phyloP scores from a whole-genome alignment of 2,113 vertebrate species.

The Heterotis niloticus region DNA sequence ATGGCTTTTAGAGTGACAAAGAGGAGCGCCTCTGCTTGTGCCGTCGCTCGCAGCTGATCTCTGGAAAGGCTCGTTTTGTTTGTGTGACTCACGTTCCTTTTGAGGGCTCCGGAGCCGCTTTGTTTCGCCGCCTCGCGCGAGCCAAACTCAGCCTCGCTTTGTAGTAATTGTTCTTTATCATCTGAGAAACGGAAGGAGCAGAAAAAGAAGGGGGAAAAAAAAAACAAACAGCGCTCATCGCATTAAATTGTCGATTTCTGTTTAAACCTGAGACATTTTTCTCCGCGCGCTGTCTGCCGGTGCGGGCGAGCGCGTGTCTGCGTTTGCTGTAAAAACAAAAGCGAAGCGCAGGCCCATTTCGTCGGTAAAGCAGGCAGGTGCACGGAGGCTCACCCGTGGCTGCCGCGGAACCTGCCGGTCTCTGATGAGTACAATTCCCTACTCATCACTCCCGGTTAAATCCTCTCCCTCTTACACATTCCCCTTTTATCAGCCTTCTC shows the following conservation, averaged over 20 bases:
- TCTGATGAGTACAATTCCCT: conserved; percentile 11
- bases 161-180: conserved; percentile 13
- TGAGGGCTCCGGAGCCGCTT: background rate
- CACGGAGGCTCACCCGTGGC: background rate
- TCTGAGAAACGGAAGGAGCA: background rate
- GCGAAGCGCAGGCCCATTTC: background rate
- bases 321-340: background rate
- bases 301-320: background rate
- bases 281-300: background rate
- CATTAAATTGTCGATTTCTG: background rate
- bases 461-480: background rate
- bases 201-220: background rate
- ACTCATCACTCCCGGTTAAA: conserved; percentile 7
- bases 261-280: background rate
- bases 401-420: background rate
- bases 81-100: conserved; percentile 15
- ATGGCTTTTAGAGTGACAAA: conserved; percentile 23
- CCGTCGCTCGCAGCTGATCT: conserved; percentile 18
- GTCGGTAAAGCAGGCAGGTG: background rate
- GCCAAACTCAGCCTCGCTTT: background rate
- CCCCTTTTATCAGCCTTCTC: conserved; percentile 7
- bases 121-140: background rate
- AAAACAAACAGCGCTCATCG: background rate
- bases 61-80: conserved; percentile 21
- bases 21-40: background rate